Evolutionary conservation across 2,113 vertebrate genomes (phyloP).

Genomic region (Corythornis madagascariensis): DNA sequence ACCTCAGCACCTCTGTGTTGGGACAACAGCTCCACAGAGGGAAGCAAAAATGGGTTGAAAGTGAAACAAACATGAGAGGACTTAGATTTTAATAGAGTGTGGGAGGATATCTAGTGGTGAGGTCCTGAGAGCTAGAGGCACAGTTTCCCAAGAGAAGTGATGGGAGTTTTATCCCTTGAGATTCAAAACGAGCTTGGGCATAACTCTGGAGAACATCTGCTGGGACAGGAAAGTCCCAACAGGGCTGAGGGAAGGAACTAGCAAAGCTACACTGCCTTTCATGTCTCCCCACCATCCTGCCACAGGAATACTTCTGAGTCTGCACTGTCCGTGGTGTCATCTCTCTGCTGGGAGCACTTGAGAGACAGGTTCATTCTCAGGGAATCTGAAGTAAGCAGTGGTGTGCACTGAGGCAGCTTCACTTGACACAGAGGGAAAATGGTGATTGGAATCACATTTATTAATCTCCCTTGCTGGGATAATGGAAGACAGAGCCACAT

Average conservation of each 20-base stretch:
- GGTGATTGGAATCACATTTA: background rate
- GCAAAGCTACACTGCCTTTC: constrained; percentile 1
- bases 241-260: background rate
- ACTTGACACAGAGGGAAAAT: background rate
- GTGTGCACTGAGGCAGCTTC: background rate
- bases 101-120: background rate
- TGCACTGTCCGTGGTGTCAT: background rate
- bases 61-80: background rate
- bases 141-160: background rate
- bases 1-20: background rate
- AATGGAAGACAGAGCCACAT: background rate
- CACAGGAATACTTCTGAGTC: background rate
- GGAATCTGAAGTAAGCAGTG: background rate
- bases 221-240: constrained; percentile 19
- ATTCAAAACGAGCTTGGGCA: background rate
- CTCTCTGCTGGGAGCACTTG: background rate
- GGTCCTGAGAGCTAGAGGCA: background rate
- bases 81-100: background rate
- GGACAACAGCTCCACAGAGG: background rate
- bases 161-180: background rate
- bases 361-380: background rate
- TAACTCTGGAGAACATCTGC: constrained; percentile 16
- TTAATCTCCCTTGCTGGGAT: background rate
- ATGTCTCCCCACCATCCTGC: constrained; percentile 43
- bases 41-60: background rate